Conservation (phyloP, 2,113 vertebrate species). For the Edolisoma coerulescens region DNA sequence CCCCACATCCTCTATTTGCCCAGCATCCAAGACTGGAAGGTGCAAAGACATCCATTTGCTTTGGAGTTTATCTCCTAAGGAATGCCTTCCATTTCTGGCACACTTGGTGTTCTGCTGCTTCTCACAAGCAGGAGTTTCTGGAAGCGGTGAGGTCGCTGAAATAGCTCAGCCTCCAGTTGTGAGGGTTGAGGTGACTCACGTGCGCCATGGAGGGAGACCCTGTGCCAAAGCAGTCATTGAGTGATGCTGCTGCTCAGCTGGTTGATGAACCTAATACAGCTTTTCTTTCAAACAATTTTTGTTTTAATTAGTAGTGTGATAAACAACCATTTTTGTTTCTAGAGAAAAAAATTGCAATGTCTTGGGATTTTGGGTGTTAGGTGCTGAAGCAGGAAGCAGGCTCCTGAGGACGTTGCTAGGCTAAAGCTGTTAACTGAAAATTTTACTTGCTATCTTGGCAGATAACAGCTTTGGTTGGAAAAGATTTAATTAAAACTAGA, state of each 20-base stretch:
- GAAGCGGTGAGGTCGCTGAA: not conserved
- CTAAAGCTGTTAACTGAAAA: not conserved
- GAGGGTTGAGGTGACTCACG: not conserved
- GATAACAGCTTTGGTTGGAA: not conserved
- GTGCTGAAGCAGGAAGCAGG: not conserved
- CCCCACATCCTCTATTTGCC: not conserved
- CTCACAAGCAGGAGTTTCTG: not conserved
- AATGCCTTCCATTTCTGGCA: not conserved
- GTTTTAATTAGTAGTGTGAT: not conserved
- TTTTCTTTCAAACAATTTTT: not conserved
- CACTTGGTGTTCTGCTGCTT: not conserved
- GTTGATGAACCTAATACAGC: not conserved
- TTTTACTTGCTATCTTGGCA: not conserved
- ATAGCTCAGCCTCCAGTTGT: not conserved
- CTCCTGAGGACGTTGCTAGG: not conserved
- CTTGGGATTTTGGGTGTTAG: not conserved
- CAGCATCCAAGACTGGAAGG: accelerated
- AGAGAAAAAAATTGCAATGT: not conserved
- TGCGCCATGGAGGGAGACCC: not conserved
- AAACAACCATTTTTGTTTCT: not conserved
- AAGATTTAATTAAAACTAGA: not conserved
- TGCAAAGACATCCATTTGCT: not conserved
- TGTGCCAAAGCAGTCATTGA: not conserved
- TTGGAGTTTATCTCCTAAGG: not conserved
- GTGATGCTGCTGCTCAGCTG: not conserved